A percentile compares a stretch with the other conserved stretches of the same genome.
Conservation (phyloP, 2,113 vertebrate species). For the Microtus ochrogaster region DNA sequence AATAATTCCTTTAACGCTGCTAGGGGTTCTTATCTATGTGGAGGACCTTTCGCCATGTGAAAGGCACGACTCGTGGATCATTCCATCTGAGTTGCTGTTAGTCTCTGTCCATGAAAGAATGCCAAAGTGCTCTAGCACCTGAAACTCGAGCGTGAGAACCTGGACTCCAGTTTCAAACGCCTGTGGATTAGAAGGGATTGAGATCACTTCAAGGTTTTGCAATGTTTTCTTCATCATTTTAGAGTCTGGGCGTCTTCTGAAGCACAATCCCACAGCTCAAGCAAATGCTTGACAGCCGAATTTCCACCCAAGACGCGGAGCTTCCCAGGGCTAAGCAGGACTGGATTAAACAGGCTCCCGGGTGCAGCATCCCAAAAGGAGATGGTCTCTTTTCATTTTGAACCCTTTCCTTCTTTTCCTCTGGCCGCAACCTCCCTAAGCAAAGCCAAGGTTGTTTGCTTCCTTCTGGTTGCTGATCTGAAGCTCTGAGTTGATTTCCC, state of each 20-base stretch:
- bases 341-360: not conserved
- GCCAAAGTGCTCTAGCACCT: not conserved
- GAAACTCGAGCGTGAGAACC: not conserved
- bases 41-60: slow-evolving; percentile 4
- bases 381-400: not conserved
- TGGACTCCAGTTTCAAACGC: slow-evolving; percentile 46
- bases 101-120: slow-evolving; percentile 17
- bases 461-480: not conserved
- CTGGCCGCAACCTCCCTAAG: not conserved
- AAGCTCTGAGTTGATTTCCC: too few relatives aligned
- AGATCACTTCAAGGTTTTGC: slow-evolving; percentile 21
- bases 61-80: not conserved
- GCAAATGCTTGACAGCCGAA: not conserved
- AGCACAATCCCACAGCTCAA: not conserved
- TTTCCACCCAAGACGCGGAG: not conserved
- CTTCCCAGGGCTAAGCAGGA: not conserved
- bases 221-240: slow-evolving; percentile 22
- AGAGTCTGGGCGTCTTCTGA: not conserved
- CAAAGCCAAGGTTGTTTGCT: not conserved
- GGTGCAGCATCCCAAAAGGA: not conserved
- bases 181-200: not conserved
- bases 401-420: not conserved
- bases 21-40: slow-evolving; percentile 43
- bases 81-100: not conserved
- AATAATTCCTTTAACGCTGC: slow-evolving; percentile 25